Conservation (phyloP, 2,888 invertebrate species). For the Amiota communis region DNA sequence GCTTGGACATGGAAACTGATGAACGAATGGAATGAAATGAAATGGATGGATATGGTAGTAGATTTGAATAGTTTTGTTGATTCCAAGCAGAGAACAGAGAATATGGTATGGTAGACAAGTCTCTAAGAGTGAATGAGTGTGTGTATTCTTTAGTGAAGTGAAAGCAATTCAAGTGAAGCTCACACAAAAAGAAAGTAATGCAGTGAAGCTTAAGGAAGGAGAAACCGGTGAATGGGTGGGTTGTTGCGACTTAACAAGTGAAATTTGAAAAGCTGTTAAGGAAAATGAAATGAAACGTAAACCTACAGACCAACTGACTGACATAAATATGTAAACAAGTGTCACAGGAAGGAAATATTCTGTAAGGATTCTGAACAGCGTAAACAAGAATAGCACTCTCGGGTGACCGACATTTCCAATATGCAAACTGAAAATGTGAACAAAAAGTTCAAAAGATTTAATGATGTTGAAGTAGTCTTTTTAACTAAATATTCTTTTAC, state of each 20-base stretch:
- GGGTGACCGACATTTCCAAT: too few species aligned
- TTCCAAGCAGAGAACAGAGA: too few species aligned
- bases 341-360: slow-evolving; percentile 49
- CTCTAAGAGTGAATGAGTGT: not conserved
- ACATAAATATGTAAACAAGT: slow-evolving; percentile 63
- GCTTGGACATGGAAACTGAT: slow-evolving; percentile 44
- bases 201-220: not conserved
- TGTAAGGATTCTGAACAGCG: too few species aligned
- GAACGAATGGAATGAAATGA: slow-evolving; percentile 25
- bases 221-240: too few species aligned
- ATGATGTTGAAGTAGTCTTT: too few species aligned
- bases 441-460: too few species aligned
- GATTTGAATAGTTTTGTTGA: slow-evolving; percentile 1
- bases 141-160: not conserved
- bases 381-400: too few species aligned
- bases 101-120: too few species aligned
- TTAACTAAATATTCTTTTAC: too few species aligned
- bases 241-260: not conserved
- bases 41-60: slow-evolving; percentile 31
- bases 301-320: slow-evolving; percentile 58
- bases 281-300: slow-evolving; percentile 28
- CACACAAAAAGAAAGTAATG: slow-evolving; percentile 17
- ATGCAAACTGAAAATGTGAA: too few species aligned
- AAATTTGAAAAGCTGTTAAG: slow-evolving; percentile 22
- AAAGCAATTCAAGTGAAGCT: slow-evolving; percentile 30